A percentile compares a stretch with the other conserved stretches of the same genome.
Conservation (phyloP, 1,140 invertebrate species). For the Drosophila nebulosa region DNA sequence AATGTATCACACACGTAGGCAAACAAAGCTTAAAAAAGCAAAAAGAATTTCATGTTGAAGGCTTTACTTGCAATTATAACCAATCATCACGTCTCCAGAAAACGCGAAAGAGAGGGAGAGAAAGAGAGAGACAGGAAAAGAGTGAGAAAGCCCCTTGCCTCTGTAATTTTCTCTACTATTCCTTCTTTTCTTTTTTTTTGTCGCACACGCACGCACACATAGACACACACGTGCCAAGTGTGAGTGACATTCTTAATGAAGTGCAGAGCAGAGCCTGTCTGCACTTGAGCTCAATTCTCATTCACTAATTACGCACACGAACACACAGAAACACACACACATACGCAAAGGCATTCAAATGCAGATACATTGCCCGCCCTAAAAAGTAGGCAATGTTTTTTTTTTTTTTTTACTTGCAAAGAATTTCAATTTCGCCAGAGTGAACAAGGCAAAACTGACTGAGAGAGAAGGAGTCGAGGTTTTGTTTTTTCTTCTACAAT, state of each 20-base stretch:
- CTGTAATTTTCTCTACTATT: background rate
- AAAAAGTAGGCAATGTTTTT: constrained; percentile 55
- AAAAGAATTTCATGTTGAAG: background rate
- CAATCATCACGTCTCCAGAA: constrained; percentile 71
- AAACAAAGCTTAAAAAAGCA: background rate
- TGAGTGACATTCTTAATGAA: constrained; percentile 47
- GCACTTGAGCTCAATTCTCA: constrained; percentile 51
- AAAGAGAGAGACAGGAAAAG: background rate
- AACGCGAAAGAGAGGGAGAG: constrained; percentile 6
- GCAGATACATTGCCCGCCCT: constrained; percentile 19
- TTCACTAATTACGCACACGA: constrained; percentile 68
- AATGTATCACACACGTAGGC: background rate
- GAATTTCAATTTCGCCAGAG: constrained; percentile 49
- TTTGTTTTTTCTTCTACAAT: constrained; percentile 42
- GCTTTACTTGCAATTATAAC: constrained; percentile 60
- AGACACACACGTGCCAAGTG: constrained; percentile 45
- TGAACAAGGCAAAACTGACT: constrained; percentile 32
- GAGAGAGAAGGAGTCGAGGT: constrained; percentile 17
- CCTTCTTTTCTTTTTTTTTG: background rate
- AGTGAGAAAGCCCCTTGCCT: background rate
- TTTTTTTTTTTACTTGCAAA: constrained; percentile 34
- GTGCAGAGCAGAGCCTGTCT: constrained; percentile 10
- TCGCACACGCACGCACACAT: constrained; percentile 33
- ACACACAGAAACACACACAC: background rate
- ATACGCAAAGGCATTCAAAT: constrained; percentile 19